Percentiles rank a stretch among this genome's conserved stretches.
Conservation (phyloP, 2,888 invertebrate genomes). For the Pinctada fucata region DNA sequence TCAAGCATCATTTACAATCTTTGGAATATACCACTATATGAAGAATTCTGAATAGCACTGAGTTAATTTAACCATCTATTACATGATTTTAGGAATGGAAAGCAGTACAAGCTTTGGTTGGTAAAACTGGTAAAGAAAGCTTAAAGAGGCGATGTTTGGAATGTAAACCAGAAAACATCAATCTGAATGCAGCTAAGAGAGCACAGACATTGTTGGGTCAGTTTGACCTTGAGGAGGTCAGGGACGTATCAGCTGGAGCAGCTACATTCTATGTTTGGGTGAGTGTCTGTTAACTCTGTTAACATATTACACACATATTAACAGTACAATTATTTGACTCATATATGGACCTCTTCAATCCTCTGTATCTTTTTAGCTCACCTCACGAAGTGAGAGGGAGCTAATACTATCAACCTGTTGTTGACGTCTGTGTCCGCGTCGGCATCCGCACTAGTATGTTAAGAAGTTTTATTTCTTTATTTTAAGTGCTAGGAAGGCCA, state of each 20-base stretch:
- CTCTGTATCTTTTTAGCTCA: neutral
- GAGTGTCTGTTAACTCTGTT: conserved; percentile 38
- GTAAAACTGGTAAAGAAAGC: conserved; percentile 75
- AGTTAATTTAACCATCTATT: too few relatives aligned
- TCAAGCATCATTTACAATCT: too few relatives aligned
- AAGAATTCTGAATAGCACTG: too few relatives aligned
- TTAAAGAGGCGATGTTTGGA: conserved; percentile 72
- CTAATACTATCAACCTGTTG: too few relatives aligned
- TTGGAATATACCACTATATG: too few relatives aligned
- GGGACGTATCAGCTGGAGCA: conserved; percentile 75
- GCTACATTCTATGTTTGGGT: conserved; percentile 76
- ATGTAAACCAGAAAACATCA: conserved; percentile 64
- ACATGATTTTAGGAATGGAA: conserved; percentile 68
- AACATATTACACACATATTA: neutral
- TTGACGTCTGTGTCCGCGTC: too few relatives aligned
- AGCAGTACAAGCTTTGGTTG: conserved; percentile 72
- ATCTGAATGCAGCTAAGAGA: conserved; percentile 54
- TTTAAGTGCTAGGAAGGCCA: too few relatives aligned
- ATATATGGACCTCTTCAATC: conserved; percentile 29
- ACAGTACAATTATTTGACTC: neutral
- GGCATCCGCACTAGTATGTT: too few relatives aligned
- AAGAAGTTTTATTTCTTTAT: too few relatives aligned
- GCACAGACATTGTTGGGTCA: conserved; percentile 64
- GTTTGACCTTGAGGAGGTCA: conserved; percentile 72
- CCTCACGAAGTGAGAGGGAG: too few relatives aligned